Evolutionary conservation across 2,113 vertebrate species (phyloP), one percentile per base, ranked within the genome.

Genomic region (Rafetus swinhoei): DNA sequence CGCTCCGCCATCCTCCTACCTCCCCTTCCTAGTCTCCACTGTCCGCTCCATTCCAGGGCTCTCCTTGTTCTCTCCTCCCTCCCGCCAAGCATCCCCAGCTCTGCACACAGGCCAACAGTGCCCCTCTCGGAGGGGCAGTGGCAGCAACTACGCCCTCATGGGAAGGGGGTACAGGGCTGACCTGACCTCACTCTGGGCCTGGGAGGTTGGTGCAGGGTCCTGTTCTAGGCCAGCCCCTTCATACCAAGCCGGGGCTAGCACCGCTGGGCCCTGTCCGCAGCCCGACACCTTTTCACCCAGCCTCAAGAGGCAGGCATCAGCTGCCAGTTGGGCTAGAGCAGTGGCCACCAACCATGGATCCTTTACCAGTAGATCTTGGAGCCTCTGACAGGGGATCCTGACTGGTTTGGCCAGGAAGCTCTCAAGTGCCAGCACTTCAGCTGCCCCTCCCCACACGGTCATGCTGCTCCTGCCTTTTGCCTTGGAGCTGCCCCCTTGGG

Each of bases 1-100:
- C 32, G 16, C 45, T 7, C 52, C 82, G 35, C 55, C 95, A 56
- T 14, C 86, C 93, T 89, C 93, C 87, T 50, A 19, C 57, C 39
- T 87, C 25, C 65, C 82, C 50, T 14, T 14, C 16, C 29, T 29
- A 69, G 53, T 60, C 57, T 45, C 39, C 39, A 45, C 39, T 45
- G 39, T 45, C 39, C 39, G 39, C 39, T 45, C 39, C 39, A 45
- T 25, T 59, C 52, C 3, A 6, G 55, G 39, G 74, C 39, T 77
- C 39, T 77, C 72, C 39, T 25, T 14, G 39, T 24, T 77, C 24
- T 3, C 9, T 72, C 65, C 65, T 35, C n/a, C 6, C 72, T 35
- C 5, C 35, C 39, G 18, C n/a, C 2, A 4, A 16, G 18, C 19
- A 21, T 39, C 19, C 35, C 74, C 54, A 15, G 54, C 55, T 53